Base-by-base conservation (phyloP, 2,113 vertebrate genomes). In the Zosterops hypoxanthus region DNA sequence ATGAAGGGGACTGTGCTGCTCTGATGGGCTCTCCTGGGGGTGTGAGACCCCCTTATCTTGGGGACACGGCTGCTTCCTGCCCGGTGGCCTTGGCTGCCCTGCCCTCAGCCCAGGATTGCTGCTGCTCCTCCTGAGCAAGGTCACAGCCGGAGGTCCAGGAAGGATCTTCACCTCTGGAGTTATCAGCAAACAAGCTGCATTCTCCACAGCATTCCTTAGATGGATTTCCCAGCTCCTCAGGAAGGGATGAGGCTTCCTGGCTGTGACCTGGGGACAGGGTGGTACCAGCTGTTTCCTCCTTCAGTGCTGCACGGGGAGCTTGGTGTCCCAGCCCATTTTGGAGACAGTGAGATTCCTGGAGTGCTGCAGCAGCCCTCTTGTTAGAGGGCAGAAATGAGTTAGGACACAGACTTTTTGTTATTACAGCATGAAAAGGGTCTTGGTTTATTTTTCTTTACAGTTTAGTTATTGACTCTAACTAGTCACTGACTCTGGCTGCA, bases 191-290 rank as follows among this genome's bases (percentile, higher is more conserved):
- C 31, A 14, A 25, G 2, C 14, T 7, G 2, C 42, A 24, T 42
- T 36, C 59, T 81, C 72, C 0, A 1, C 0, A 0, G 12, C 1
- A 1, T 12, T 22, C 34, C 76, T 49, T 5, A 18, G 68, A 42
- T 81, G 91, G 50, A 2, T 86, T 88, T 93, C 49, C 26, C 91
- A 86, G 76, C 86, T 73, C 52, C 29, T 36, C 2, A 1, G 82
- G 72, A 73, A 86, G 47, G 70, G 47, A 42, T 8, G 2, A 59
- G 28, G 36, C 42, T 82, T 88, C 75, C 78, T 42, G 82, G 42
- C 50, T 11, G 24, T 34, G 33, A 8, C 36, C 83, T 55, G 0
- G 0, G 33, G 7, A 8, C 2, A 8, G 39, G 63, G 46, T 49
- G 79, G 12, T 14, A 14, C 7, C 1, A 2, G n/a, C 33, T 86